Evolutionary conservation across 1,140 invertebrate species (phyloP).

Genomic region (Zaprionus tsacasi): DNA sequence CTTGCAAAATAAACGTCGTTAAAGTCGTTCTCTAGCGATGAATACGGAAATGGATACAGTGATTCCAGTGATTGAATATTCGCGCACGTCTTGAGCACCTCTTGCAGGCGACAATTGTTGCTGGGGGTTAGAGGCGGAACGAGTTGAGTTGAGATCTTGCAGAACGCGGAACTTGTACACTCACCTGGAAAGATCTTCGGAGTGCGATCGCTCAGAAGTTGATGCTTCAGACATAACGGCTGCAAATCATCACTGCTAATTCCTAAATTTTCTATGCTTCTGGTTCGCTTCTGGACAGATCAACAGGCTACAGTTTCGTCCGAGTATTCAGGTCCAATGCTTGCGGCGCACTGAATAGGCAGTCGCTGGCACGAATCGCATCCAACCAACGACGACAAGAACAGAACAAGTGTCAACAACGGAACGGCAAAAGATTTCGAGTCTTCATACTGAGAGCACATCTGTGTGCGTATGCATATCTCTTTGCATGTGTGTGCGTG

Average conservation of each 20-base stretch:
- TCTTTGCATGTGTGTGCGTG: background rate
- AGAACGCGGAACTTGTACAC: background rate
- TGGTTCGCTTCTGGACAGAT: background rate
- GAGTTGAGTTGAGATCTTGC: conserved; percentile 4
- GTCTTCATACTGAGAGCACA: conserved; percentile 12
- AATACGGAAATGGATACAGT: conserved; percentile 32
- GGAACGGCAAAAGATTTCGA: conserved; percentile 26
- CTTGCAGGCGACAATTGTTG: conserved; percentile 56
- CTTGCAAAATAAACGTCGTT: conserved; percentile 56
- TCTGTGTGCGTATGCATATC: conserved; percentile 6
- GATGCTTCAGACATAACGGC: conserved; percentile 67
- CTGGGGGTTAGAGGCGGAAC: conserved; percentile 4
- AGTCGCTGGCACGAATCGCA: conserved; percentile 14
- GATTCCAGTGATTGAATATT: conserved; percentile 74
- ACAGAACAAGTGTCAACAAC: conserved; percentile 43
- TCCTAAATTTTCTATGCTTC: conserved; percentile 5
- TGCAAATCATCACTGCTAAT: conserved; percentile 16
- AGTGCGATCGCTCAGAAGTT: conserved; percentile 67
- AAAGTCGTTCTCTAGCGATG: conserved; percentile 51
- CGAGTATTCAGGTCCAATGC: conserved; percentile 32
- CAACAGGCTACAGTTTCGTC: conserved; percentile 8
- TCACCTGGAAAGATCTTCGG: conserved; percentile 65
- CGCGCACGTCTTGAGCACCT: conserved; percentile 68
- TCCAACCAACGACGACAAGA: conserved; percentile 20
- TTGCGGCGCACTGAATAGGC: conserved; percentile 40